These are phyloP conservation scores for Mesopsocus fuscifrons DNA, from an alignment of 2,888 invertebrate species.

Conservation along the genomic window DNA sequence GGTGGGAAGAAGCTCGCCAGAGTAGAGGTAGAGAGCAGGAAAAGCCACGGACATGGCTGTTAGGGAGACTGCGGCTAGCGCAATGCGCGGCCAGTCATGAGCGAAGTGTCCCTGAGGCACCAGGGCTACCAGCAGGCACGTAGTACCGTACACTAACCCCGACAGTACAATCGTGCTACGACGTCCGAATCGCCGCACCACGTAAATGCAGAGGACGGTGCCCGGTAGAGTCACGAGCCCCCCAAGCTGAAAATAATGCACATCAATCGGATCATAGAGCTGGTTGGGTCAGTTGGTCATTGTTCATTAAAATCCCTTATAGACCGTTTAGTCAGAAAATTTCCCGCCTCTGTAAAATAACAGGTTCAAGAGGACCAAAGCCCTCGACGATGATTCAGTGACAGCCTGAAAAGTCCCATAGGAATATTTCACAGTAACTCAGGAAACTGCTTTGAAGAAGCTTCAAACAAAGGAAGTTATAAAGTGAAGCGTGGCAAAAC, in stretches of 20 bases:
- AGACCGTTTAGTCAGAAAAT: too few species aligned
- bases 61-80: constrained; percentile 53
- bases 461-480: too few species aligned
- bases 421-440: too few species aligned
- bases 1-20: constrained; percentile 77
- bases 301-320: too few species aligned
- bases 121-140: constrained; percentile 31
- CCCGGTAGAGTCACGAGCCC: constrained; percentile 31
- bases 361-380: too few species aligned
- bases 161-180: constrained; percentile 30
- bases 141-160: constrained; percentile 29
- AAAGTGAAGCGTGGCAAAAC: too few species aligned
- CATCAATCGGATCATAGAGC: too few species aligned
- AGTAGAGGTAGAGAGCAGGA: constrained; percentile 70
- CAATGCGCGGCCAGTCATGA: constrained; percentile 31
- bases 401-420: too few species aligned
- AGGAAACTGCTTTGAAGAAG: too few species aligned
- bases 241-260: constrained; percentile 21
- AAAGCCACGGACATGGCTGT: constrained; percentile 69
- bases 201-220: constrained; percentile 30
- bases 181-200: constrained; percentile 31
- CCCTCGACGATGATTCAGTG: too few species aligned
- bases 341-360: too few species aligned
- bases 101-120: constrained; percentile 26
- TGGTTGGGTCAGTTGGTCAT: too few species aligned